Conservation (phyloP, 2,113 vertebrate species). For the Oreochromis spilurus region DNA sequence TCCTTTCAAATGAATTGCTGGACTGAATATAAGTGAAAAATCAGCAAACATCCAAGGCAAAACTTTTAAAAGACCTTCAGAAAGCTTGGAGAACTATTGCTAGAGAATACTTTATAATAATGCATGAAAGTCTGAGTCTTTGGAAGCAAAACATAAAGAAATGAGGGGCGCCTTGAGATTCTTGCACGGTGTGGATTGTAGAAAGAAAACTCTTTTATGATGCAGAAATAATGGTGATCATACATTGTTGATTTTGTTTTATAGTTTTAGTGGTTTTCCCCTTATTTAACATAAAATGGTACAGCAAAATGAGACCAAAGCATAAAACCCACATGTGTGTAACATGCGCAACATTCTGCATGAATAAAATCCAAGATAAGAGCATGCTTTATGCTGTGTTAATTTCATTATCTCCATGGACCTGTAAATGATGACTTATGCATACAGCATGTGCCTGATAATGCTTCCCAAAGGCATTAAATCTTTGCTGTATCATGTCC, state of each 20-base stretch:
- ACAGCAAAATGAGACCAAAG: not conserved
- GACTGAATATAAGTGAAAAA: not conserved
- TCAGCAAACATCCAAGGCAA: not conserved
- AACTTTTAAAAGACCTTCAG: not conserved
- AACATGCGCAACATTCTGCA: not conserved
- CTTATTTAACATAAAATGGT: not conserved
- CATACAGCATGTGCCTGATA: not conserved
- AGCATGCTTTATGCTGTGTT: not conserved
- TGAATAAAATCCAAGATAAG: not conserved
- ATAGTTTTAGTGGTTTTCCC: not conserved
- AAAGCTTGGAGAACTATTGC: not conserved
- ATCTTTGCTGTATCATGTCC: slow-evolving; percentile 22
- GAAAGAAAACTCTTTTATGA: not conserved
- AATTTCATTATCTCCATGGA: not conserved
- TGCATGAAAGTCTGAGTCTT: not conserved
- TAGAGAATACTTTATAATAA: not conserved
- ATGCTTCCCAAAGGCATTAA: not conserved
- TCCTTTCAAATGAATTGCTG: not conserved
- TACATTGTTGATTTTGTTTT: not conserved
- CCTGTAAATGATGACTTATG: not conserved
- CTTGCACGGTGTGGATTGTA: not conserved
- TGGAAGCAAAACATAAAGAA: not conserved
- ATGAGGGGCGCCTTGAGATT: accelerated
- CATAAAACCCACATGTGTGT: not conserved
- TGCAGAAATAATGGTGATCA: not conserved